Evolutionary conservation across 2,113 vertebrate species (phyloP).

Genomic region (Onychostruthus taczanowskii): DNA sequence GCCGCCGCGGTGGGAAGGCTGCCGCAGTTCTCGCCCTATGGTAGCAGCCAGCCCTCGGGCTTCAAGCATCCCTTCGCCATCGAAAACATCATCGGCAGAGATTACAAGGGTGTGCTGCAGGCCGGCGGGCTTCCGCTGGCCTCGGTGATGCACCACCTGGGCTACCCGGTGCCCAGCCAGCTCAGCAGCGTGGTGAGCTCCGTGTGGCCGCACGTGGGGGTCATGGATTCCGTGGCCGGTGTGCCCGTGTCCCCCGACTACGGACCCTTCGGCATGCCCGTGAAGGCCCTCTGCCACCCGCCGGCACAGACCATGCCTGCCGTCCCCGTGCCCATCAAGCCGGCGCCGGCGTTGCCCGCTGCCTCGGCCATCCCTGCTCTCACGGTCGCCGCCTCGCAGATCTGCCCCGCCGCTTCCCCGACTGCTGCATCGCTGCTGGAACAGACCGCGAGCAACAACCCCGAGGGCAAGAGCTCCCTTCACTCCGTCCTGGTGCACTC

Average conservation of each 20-base stretch:
- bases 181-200: constrained; percentile 89
- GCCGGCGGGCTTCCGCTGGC: constrained; percentile 88
- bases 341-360: constrained; percentile 83
- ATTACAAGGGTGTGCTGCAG: constrained; percentile 92
- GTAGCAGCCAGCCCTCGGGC: constrained; percentile 70
- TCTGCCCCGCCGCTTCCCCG: constrained; percentile 70
- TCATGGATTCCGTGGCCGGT: constrained; percentile 86
- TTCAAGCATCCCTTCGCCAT: constrained; percentile 91
- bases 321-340: constrained; percentile 93
- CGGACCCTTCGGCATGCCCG: constrained; percentile 86
- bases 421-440: constrained; percentile 75
- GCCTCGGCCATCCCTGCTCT: constrained; percentile 80
- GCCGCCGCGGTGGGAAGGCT: constrained; percentile 80
- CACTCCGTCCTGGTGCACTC: constrained; percentile 87
- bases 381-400: constrained; percentile 70
- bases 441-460: constrained; percentile 63
- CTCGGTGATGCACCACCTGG: constrained; percentile 94
- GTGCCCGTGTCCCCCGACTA: constrained; percentile 86
- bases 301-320: constrained; percentile 86
- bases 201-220: constrained; percentile 92
- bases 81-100: constrained; percentile 80
- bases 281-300: constrained; percentile 89
- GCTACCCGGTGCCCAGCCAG: constrained; percentile 89
- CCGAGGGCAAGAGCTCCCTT: constrained; percentile 82
- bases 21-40: constrained; percentile 83